These are phyloP conservation scores for Lamprotornis superbus DNA, from an alignment of 2,113 vertebrate genomes.

Conservation along the genomic window DNA sequence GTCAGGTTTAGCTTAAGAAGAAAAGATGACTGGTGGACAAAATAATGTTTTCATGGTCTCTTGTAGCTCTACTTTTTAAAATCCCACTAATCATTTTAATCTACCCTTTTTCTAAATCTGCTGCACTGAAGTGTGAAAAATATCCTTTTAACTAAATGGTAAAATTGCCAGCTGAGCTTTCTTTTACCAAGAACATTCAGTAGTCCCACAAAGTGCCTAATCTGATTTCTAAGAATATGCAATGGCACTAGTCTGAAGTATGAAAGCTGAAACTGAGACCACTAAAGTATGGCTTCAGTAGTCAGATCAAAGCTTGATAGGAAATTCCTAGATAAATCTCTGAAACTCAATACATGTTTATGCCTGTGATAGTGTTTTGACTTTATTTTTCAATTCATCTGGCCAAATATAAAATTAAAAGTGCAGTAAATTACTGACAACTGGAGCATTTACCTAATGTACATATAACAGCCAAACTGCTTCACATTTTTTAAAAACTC, in stretches of 20 bases:
- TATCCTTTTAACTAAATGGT: not conserved
- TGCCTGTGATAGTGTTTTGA: not conserved
- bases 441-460: not conserved
- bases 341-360: not conserved
- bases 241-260: not conserved
- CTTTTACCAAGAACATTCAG: not conserved
- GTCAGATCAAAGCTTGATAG: not conserved
- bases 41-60: not conserved
- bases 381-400: not conserved
- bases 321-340: not conserved
- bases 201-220: not conserved
- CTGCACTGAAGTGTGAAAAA: not conserved
- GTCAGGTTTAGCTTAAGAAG: not conserved
- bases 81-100: not conserved
- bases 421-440: not conserved
- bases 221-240: not conserved
- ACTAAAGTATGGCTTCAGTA: not conserved
- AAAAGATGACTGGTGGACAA: not conserved
- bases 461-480: not conserved
- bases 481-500: not conserved
- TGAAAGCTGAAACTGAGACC: not conserved
- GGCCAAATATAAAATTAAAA: not conserved
- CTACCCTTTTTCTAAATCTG: not conserved
- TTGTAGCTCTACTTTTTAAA: not conserved
- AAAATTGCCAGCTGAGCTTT: not conserved